Evolutionary conservation across 2,888 invertebrate species (phyloP).

Genomic region (Cistogaster globosa): DNA sequence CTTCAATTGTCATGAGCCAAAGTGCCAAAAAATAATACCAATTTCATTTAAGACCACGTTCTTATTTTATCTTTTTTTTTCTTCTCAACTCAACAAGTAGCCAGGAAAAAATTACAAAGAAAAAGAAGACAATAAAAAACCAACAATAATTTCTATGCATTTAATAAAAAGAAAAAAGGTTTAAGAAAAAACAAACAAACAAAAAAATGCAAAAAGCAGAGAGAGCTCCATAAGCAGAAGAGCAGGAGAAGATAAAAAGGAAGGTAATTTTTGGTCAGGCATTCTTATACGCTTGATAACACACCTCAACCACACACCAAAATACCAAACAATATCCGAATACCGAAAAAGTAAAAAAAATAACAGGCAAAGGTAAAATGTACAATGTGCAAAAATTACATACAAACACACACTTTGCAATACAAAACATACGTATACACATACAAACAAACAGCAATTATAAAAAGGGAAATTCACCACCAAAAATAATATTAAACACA

Average conservation of each 20-base stretch:
- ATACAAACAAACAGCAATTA: constrained; percentile 4
- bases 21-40: constrained; percentile 66
- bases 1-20: constrained; percentile 60
- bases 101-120: constrained; percentile 47
- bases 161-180: constrained; percentile 30
- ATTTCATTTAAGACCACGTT: constrained; percentile 47
- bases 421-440: neutral
- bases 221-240: neutral
- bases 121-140: constrained; percentile 42
- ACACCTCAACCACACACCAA: constrained; percentile 74
- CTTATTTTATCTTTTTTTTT: constrained; percentile 47
- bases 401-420: constrained; percentile 26
- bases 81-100: constrained; percentile 53
- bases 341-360: constrained; percentile 36
- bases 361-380: constrained; percentile 45
- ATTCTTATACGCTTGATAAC: constrained; percentile 76
- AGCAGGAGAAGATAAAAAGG: constrained; percentile 51
- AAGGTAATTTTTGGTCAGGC: constrained; percentile 76
- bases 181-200: neutral
- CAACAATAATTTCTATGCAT: constrained; percentile 43
- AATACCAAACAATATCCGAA: constrained; percentile 73
- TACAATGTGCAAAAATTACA: constrained; percentile 68
- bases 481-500: constrained; percentile 20
- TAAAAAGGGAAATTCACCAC: constrained; percentile 60
- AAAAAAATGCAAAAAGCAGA: constrained; percentile 13